Evolutionary conservation across 2,797 vertebrate genomes (phyloP), one percentile per base, ranked within the genome.

Genomic region (Microctenopoma steveboyesi): DNA sequence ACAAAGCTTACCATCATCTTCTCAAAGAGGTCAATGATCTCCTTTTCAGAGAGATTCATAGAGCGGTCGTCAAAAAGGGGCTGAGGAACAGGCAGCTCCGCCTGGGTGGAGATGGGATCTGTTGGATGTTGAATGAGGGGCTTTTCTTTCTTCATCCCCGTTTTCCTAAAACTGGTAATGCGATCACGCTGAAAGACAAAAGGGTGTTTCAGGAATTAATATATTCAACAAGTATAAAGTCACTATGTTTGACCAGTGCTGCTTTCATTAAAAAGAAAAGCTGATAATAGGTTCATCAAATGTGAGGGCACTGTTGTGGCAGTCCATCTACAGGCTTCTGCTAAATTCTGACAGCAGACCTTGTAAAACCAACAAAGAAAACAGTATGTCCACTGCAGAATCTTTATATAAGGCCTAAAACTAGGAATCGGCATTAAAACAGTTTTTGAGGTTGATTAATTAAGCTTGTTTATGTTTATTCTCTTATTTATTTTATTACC

Each of bases 11-110:
- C 98, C 98, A 99, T 99, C 98, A 99, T 99, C 92, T 99, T 99
- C 86, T 99, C 97, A 86, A 99, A 99, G 56, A 99, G 95, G 91
- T 98, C 97, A 84, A 96, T 92, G 58, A 99, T 97, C 95, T 99
- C 98, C 82, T 99, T 99, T 86, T 99, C 97, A 0, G 98, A 98
- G 72, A 99, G 95, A 86, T 97, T 97, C 94, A 95, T 91, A 80
- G 95, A 97, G 69, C 96, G 94, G 25, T 99, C 98, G 51, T 98
- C 98, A 18, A 95, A 96, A 5, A 98, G 89, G 0, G 95, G 95
- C 87, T 98, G 97, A 46, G 95, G 95, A 55, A 95, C 65, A 0
- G 97, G 98, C 69, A 99, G 92, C 68, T 99, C 98, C 1, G 83
- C 70, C 68, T 95, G 93, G 13, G 77, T 76, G 0, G 94, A 90